Evolutionary conservation across 1,140 invertebrate genomes (phyloP).

Genomic region (Zaprionus gabonicus): DNA sequence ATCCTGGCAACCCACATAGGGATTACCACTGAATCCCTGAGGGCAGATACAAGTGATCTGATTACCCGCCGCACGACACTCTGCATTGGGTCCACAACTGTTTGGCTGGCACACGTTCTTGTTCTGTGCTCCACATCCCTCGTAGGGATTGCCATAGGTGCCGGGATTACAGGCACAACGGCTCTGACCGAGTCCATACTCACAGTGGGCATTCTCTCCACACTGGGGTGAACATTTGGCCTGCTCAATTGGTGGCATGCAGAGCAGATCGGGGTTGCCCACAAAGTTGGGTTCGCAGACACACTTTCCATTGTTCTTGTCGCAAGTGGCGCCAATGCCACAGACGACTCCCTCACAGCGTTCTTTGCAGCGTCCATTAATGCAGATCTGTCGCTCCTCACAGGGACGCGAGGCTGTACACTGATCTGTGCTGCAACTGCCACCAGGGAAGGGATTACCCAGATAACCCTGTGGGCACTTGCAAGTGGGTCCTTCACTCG

Average conservation of each 20-base stretch:
- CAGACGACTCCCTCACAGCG: conserved; percentile 93
- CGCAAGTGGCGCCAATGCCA: conserved; percentile 92
- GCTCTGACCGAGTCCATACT: conserved; percentile 90
- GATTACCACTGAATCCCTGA: conserved; percentile 93
- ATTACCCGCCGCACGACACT: conserved; percentile 90
- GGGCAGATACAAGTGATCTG: conserved; percentile 93
- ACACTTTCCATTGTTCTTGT: conserved; percentile 92
- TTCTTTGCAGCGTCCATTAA: conserved; percentile 93
- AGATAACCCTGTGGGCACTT: conserved; percentile 93
- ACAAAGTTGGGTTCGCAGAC: conserved; percentile 94
- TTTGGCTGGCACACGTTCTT: conserved; percentile 90
- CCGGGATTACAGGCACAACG: conserved; percentile 93
- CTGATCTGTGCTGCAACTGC: conserved; percentile 91
- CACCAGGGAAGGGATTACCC: conserved; percentile 96
- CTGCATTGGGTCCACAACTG: conserved; percentile 91
- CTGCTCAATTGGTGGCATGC: conserved; percentile 93
- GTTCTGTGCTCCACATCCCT: conserved; percentile 89
- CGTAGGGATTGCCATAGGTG: conserved; percentile 94
- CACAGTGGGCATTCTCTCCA: conserved; percentile 93
- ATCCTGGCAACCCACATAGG: conserved; percentile 93
- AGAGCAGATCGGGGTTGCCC: conserved; percentile 94
- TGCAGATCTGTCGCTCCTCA: conserved; percentile 91
- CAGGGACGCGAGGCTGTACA: conserved; percentile 92
- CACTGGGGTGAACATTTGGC: conserved; percentile 92
- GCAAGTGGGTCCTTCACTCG: conserved; percentile 93